phyloP scores from a whole-genome alignment of 2,113 vertebrate genomes.

The Lepidothrix coronata region DNA sequence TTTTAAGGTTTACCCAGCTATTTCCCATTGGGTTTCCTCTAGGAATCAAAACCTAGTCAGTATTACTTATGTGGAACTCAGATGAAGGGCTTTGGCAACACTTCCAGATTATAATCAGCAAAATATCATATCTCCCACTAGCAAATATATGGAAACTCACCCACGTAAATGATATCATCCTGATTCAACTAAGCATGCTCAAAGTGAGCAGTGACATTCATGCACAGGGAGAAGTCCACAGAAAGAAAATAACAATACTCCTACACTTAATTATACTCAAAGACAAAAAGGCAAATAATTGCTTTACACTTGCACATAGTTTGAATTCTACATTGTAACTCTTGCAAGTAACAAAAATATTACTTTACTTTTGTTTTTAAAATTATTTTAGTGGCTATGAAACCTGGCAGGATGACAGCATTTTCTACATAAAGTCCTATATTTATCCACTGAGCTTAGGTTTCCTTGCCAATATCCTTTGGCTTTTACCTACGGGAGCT shows the following conservation, averaged over 20 bases:
- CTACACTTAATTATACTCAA: slow-evolving; percentile 12
- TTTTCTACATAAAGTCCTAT: slow-evolving; percentile 53
- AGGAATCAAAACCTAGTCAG: slow-evolving; percentile 28
- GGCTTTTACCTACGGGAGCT: slow-evolving; percentile 44
- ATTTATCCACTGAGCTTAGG: slow-evolving; percentile 32
- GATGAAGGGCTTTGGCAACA: slow-evolving; percentile 48
- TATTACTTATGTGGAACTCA: slow-evolving; percentile 24
- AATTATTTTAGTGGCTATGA: neutral
- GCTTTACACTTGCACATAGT: neutral
- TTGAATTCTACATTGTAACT: neutral
- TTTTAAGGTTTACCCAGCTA: neutral
- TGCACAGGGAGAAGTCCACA: neutral
- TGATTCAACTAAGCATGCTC: slow-evolving; percentile 37
- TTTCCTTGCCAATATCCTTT: slow-evolving; percentile 54
- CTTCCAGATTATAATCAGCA: slow-evolving; percentile 53
- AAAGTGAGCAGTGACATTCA: slow-evolving; percentile 27
- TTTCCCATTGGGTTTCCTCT: neutral
- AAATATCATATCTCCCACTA: slow-evolving; percentile 66
- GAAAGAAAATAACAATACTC: slow-evolving; percentile 48
- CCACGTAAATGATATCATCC: slow-evolving; percentile 42
- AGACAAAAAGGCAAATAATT: neutral
- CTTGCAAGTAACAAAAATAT: neutral
- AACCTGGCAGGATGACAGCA: slow-evolving; percentile 37
- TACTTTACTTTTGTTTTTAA: neutral
- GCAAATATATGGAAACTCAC: slow-evolving; percentile 58